Percentiles rank a stretch among this genome's conserved stretches.
These are phyloP conservation scores for Entosphenus tridentatus DNA, from an alignment of 2,113 vertebrate species.

Conservation along the genomic window DNA sequence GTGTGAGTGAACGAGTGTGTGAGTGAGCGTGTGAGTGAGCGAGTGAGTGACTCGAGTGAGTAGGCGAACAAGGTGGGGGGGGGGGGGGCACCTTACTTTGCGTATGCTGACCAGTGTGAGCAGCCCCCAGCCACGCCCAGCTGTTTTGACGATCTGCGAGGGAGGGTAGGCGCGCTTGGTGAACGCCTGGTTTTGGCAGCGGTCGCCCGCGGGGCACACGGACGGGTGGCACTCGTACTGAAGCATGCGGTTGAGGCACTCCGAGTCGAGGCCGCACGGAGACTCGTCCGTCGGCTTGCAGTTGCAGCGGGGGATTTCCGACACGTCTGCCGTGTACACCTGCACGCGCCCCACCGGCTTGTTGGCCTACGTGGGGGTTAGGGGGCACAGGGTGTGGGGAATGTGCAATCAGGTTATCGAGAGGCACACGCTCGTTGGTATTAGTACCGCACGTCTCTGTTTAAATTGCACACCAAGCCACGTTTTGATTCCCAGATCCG, in stretches of 20 bases:
- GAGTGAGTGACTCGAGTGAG: not conserved
- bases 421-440: too few species aligned
- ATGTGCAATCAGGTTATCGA: too few species aligned
- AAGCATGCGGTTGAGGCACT: conserved; percentile 89
- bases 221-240: conserved; percentile 94
- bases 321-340: conserved; percentile 71
- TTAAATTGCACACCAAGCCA: too few species aligned
- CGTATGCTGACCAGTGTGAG: conserved; percentile 63
- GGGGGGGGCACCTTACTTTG: conserved; percentile 32
- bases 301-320: conserved; percentile 93
- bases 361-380: conserved; percentile 38
- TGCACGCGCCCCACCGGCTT: conserved; percentile 73
- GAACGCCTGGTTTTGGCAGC: conserved; percentile 87
- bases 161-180: conserved; percentile 83
- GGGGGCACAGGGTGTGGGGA: too few species aligned
- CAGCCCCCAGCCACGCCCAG: conserved; percentile 85
- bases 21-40: too few species aligned
- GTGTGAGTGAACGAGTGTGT: too few species aligned
- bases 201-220: conserved; percentile 54
- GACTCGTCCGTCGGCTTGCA: conserved; percentile 65
- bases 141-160: conserved; percentile 72
- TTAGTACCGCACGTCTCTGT: too few species aligned
- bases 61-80: not conserved
- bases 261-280: conserved; percentile 70
- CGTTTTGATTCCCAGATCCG: too few species aligned